phyloP scores from a whole-genome alignment of 2,797 vertebrate genomes.

The Pseudochirops cupreus region DNA sequence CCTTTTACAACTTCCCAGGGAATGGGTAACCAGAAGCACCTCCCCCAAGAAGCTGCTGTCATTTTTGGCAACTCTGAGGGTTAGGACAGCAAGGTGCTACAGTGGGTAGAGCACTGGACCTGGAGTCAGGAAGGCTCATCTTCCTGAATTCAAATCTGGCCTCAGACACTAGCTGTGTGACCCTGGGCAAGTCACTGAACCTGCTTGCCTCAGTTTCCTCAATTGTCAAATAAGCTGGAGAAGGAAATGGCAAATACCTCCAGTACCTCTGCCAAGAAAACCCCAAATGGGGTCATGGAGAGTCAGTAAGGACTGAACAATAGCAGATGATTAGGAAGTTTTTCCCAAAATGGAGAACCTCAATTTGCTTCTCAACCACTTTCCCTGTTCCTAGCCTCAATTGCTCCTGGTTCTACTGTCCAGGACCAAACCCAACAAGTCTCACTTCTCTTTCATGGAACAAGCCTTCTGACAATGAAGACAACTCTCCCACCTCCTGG shows the following conservation, averaged over 20 bases:
- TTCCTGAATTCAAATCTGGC: no score
- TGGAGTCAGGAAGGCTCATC: no score
- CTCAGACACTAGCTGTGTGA: not conserved
- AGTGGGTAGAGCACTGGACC: no score
- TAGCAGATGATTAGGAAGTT: not conserved
- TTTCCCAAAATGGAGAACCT: not conserved
- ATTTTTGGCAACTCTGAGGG: not conserved
- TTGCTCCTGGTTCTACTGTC: no score
- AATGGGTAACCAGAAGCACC: not conserved
- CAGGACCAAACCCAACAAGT: not conserved
- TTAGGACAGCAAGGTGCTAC: not conserved
- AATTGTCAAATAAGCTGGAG: not conserved
- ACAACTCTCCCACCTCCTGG: not conserved
- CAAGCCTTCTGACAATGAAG: no score
- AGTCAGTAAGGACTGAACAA: no score
- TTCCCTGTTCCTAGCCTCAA: not conserved
- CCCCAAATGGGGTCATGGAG: no score
- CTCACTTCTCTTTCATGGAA: not conserved
- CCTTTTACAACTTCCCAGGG: not conserved
- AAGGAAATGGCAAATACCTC: not conserved
- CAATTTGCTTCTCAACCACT: not conserved
- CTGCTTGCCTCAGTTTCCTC: not conserved
- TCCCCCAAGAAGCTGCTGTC: not conserved
- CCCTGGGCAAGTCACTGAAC: not conserved
- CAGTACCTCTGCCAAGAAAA: not conserved